Evolutionary conservation across 2,113 vertebrate species (phyloP).

Genomic region (Cranoglanis bouderius): DNA sequence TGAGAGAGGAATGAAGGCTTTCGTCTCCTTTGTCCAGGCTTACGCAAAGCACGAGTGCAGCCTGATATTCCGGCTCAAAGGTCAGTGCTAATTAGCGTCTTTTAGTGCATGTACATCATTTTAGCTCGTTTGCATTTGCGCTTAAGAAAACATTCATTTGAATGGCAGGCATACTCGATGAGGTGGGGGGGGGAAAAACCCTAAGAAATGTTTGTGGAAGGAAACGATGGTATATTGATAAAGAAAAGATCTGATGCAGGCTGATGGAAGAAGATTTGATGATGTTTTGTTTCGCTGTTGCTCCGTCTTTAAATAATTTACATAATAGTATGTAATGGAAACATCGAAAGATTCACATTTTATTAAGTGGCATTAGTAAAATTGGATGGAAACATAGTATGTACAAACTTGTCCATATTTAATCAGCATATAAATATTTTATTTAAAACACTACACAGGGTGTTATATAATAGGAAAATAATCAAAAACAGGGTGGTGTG

Average conservation of each 20-base stretch:
- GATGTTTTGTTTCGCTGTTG: neutral
- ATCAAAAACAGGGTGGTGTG: too few relatives aligned
- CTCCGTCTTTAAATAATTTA: neutral
- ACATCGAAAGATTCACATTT: too few relatives aligned
- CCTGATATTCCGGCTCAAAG: constrained; percentile 93
- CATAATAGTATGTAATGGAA: neutral
- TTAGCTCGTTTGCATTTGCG: neutral
- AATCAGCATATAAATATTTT: neutral
- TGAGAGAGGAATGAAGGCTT: constrained; percentile 89
- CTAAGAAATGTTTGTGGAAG: neutral
- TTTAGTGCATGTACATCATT: neutral
- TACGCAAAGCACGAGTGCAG: constrained; percentile 95
- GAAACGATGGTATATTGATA: neutral
- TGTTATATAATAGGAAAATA: too few relatives aligned
- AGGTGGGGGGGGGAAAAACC: neutral
- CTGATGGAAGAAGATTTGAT: neutral
- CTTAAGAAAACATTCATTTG: neutral
- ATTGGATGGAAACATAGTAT: too few relatives aligned
- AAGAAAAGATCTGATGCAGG: neutral
- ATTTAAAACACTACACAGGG: too few relatives aligned
- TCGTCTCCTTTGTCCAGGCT: constrained; percentile 88
- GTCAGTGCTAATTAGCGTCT: constrained; percentile 62
- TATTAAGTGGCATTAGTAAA: too few relatives aligned
- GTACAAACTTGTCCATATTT: too few relatives aligned
- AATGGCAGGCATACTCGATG: neutral